Conservation (phyloP, 1,140 invertebrate species). For the Nomia melanderi region DNA sequence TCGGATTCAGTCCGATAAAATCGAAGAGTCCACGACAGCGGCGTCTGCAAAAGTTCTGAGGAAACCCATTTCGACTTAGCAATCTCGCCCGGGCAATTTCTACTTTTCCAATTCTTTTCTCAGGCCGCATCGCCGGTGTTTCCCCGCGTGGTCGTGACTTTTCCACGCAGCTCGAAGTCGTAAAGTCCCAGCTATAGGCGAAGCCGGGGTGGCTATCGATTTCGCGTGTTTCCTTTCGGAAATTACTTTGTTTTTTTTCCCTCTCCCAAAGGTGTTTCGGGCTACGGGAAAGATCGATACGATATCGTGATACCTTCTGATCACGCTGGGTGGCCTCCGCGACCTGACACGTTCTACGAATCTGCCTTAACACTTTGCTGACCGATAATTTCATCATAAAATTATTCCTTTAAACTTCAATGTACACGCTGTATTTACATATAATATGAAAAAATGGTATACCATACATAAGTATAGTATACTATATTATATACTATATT, state of each 20-base stretch:
- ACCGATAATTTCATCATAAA: too few relatives aligned
- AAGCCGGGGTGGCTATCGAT: slow-evolving; percentile 58
- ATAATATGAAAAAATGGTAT: too few relatives aligned
- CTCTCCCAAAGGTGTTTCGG: slow-evolving; percentile 22
- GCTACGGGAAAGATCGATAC: slow-evolving; percentile 61
- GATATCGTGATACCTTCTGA: slow-evolving; percentile 62
- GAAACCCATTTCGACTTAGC: slow-evolving; percentile 46
- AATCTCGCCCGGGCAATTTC: slow-evolving; percentile 48
- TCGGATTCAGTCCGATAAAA: slow-evolving; percentile 25
- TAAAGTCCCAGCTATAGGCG: slow-evolving; percentile 50
- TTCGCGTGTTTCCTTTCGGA: slow-evolving; percentile 68
- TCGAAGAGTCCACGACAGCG: slow-evolving; percentile 35
- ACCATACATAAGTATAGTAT: too few relatives aligned
- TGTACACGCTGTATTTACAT: too few relatives aligned
- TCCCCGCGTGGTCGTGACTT: slow-evolving; percentile 52
- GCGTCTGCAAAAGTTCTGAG: slow-evolving; percentile 45
- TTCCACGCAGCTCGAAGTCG: slow-evolving; percentile 50
- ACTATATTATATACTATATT: too few relatives aligned
- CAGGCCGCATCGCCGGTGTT: background rate
- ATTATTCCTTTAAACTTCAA: too few relatives aligned
- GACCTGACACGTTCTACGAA: slow-evolving; percentile 22
- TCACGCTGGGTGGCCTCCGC: slow-evolving; percentile 59
- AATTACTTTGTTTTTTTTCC: slow-evolving; percentile 65
- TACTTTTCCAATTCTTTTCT: slow-evolving; percentile 17
- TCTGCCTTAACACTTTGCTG: background rate